Conservation (phyloP, 2,888 invertebrate genomes). For the Micoletzkya japonica region DNA sequence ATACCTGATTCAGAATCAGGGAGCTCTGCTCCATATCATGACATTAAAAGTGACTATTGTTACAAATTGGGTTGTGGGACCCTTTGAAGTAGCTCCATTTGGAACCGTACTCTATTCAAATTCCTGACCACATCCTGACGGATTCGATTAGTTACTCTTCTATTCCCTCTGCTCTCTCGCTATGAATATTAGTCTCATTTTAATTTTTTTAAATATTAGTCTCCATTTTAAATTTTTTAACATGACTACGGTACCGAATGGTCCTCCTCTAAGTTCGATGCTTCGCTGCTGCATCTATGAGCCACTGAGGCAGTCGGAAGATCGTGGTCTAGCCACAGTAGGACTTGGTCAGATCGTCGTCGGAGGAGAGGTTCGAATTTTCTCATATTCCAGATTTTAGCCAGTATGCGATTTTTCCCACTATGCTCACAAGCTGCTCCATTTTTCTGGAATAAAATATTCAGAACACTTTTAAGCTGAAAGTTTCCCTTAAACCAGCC, state of each 20-base stretch:
- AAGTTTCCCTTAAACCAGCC: background rate
- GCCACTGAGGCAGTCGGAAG: slow-evolving; percentile 46
- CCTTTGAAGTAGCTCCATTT: too few species aligned
- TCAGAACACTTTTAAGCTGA: background rate
- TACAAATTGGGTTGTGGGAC: too few species aligned
- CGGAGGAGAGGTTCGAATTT: slow-evolving; percentile 46
- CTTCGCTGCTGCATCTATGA: slow-evolving; percentile 55
- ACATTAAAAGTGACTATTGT: too few species aligned
- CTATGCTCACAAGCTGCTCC: background rate
- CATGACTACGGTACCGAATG: too few species aligned
- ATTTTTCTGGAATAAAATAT: too few species aligned
- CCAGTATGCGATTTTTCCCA: background rate
- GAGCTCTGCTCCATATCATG: too few species aligned
- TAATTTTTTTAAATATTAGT: background rate
- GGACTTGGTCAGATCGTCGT: slow-evolving; percentile 53
- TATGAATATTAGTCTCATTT: background rate
- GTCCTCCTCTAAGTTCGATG: slow-evolving; percentile 39
- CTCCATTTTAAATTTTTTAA: background rate
- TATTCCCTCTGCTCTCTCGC: too few species aligned
- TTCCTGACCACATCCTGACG: too few species aligned
- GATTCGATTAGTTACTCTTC: too few species aligned
- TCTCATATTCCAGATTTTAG: background rate
- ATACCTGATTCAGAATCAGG: too few species aligned
- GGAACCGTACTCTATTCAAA: too few species aligned
- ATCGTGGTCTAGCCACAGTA: slow-evolving; percentile 58